These are phyloP conservation scores for Leptobrachium leishanense DNA, from an alignment of 2,113 vertebrate genomes.

Conservation along the genomic window DNA sequence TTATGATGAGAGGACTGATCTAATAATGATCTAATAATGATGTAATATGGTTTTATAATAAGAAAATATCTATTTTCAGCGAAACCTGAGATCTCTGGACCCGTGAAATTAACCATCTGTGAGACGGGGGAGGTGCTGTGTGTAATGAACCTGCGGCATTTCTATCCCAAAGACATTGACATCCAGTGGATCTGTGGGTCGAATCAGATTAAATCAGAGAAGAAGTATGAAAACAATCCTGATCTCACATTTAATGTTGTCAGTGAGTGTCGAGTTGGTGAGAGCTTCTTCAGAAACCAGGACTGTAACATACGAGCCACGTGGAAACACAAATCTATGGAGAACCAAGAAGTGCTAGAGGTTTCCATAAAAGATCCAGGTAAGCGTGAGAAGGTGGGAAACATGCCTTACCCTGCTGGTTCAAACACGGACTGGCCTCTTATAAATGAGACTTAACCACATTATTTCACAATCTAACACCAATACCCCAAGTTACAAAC, in stretches of 20 bases:
- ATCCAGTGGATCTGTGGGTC: background rate
- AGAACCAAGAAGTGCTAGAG: background rate
- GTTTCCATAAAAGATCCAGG: background rate
- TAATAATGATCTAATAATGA: background rate
- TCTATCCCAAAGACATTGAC: constrained; percentile 17
- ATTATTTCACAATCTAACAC: too few species aligned
- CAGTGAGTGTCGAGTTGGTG: constrained; percentile 4
- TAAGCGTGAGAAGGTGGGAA: background rate
- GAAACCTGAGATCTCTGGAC: background rate
- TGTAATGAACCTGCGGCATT: background rate
- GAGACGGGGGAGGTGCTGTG: background rate
- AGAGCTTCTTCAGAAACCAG: background rate
- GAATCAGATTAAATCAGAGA: background rate
- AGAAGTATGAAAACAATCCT: background rate
- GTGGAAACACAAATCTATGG: constrained; percentile 14
- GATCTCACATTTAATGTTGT: background rate
- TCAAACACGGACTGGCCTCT: too few species aligned
- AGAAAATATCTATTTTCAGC: background rate
- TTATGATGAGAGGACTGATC: background rate
- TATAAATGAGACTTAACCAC: too few species aligned
- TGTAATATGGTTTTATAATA: background rate
- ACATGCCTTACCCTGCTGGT: too few species aligned
- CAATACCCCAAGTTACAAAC: too few species aligned
- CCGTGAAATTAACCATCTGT: background rate
- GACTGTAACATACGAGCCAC: background rate